Evolutionary conservation across 2,888 invertebrate species (phyloP), one percentile per base, ranked within the genome.

Genomic region (Lasioglossum villosulum): DNA sequence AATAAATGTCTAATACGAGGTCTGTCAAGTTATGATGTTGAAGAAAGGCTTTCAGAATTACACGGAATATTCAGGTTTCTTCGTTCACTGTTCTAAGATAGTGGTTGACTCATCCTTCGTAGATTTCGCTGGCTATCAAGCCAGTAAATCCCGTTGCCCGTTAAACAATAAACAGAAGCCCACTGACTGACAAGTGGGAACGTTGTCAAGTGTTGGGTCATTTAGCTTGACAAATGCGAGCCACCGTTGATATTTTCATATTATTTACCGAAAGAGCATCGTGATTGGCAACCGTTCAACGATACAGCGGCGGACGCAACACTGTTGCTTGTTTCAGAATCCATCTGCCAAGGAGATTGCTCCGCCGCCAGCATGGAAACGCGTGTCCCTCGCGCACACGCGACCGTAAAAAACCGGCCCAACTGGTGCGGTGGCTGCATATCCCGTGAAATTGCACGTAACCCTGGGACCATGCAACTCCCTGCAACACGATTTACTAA

Each of bases 281-380:
- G 16, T 27, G 27, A 75, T 52, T 80, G 84, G 77, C 84, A 84
- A 72, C 5, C 16, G 78, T 86, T 86, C 87, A 84, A 74, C 75
- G 66, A 70, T 59, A 70, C 45, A n/a, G 19, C 6, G 37, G 30
- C 27, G 16, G n/a, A 56, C 8, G 34, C 66, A 77, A 81, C 82
- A 74, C 52, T 72, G 84, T 82, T 80, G 70, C 75, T 66, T 48
- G 48, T 27, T 78, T 71, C 68, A 59, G 52, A 79, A 59, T 19
- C 5, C 45, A 56, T n/a, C 68, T 70, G 78, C 82, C 70, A 82
- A 70, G 56, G 19, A 71, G 68, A 27, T 14, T 63, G 45, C 37
- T 34, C 45, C 45, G 45, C 48, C 56, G 30, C 56, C 30, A 70
- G 56, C 77, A 81, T 45, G 45, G 74, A 75, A 73, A 83, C 80